A percentile compares a stretch with the other conserved stretches of the same genome.
phyloP scores from a whole-genome alignment of 1,140 invertebrate species.

The Drosophila leontia region DNA sequence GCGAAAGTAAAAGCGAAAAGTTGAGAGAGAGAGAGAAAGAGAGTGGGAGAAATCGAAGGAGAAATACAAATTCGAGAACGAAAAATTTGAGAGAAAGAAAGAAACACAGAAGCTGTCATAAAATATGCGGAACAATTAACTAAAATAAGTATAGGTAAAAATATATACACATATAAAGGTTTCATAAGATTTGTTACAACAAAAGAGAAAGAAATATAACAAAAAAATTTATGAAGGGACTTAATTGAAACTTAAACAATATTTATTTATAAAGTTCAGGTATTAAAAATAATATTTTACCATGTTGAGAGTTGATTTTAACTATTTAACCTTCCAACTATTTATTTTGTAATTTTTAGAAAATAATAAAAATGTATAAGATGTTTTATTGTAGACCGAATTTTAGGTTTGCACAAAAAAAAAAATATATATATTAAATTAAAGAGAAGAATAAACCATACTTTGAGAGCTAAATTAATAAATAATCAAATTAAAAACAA shows the following conservation, averaged over 20 bases:
- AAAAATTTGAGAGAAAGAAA: slow-evolving; percentile 1
- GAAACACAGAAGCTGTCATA: slow-evolving; percentile 13
- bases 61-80: slow-evolving; percentile 1
- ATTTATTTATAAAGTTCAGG: background rate
- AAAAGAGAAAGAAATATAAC: background rate
- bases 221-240: background rate
- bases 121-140: slow-evolving; percentile 37
- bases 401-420: no score
- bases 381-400: accelerated
- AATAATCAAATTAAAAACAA: background rate
- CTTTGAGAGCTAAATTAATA: no score
- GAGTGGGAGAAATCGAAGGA: background rate
- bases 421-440: background rate
- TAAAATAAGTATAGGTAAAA: slow-evolving; percentile 25
- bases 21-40: background rate
- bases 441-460: background rate
- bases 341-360: background rate
- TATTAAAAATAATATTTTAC: no score
- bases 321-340: no score
- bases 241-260: no score
- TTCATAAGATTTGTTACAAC: slow-evolving; percentile 10
- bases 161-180: background rate
- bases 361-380: background rate
- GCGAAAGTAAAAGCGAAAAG: slow-evolving; percentile 73
- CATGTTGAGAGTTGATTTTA: no score